phyloP scores from a whole-genome alignment of 2,113 vertebrate genomes.

The Rhombomys opimus region DNA sequence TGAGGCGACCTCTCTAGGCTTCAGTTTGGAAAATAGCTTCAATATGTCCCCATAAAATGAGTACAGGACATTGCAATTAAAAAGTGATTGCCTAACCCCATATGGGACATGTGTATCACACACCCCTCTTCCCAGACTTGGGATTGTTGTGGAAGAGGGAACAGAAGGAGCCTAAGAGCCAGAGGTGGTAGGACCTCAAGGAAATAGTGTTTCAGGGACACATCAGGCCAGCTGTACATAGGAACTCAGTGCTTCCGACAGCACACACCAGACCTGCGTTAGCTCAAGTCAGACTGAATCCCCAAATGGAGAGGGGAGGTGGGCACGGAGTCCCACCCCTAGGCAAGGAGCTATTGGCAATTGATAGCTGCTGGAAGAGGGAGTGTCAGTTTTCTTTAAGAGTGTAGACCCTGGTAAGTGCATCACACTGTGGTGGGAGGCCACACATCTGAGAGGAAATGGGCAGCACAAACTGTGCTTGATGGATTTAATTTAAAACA shows the following conservation, averaged over 20 bases:
- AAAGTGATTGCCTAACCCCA: background rate
- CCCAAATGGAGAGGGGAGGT: background rate
- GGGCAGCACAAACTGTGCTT: background rate
- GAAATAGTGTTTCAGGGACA: background rate
- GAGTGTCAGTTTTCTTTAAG: background rate
- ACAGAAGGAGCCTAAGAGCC: background rate
- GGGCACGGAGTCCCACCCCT: too few relatives aligned
- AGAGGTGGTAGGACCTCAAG: background rate
- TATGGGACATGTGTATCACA: background rate
- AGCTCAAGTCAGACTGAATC: background rate
- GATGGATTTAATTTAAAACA: background rate
- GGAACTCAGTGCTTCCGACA: background rate
- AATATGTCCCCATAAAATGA: accelerated
- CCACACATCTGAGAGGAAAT: background rate
- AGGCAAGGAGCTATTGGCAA: background rate
- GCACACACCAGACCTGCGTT: background rate
- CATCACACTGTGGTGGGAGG: background rate
- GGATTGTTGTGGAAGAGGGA: background rate
- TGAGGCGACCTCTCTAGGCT: background rate
- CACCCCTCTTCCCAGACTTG: background rate
- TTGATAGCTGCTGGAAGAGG: background rate
- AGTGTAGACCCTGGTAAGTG: background rate
- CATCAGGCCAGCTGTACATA: background rate
- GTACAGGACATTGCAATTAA: too few relatives aligned
- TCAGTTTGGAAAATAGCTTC: background rate